Base-by-base conservation (phyloP, 2,888 invertebrate genomes). In the Protophormia terraenovae region DNA sequence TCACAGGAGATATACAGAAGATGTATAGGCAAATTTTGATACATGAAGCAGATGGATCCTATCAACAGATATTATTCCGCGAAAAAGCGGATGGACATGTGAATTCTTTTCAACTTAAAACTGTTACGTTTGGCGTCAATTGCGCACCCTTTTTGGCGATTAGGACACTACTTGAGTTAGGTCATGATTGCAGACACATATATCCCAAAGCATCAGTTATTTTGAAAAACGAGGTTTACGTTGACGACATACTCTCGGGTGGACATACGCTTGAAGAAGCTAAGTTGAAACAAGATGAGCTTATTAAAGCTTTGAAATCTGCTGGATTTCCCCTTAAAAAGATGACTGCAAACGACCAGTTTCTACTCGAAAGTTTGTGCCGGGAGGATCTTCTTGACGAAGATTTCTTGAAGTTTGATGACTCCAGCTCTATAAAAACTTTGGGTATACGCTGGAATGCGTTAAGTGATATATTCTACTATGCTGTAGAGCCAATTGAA, bases 11-110 rank as follows among this genome's bases (percentile, higher is more conserved):
- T 8, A 62, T 62, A 16, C 38, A 62, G 14, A 62, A 62, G 16
- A 62, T 62, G 19, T 62, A 62, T 35, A 35, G 62, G 10, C 62
- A 62, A 22, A 62, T 62, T 14, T 62, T 62, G 14, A 16, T 62
- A 1, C 62, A 62, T 14, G 14, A 35, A 24, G 38, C 14, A 6
- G 22, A 62, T 62, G 6, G 62, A 1, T 22, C 62, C 4, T 62
- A 38, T 16, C 62, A 62, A 22, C 38, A 14, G 8, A 38, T 38
- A 4, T 22, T 38, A 6, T 62, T 38, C 35, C 62, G 62, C 10
- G 10, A 24, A 3, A 53, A 53, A 53, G 24, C 53, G 12, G 53
- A 53, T 24, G 53, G 24, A 24, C 12, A 53, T 3, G 53, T 53
- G 53, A 53, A 53, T 53, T 53, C 53, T 10, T 53, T 53, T 53